Conservation (phyloP, 30 jellyfish, hydroid and myxozoan genomes). For the Catostylus mosaicus region DNA sequence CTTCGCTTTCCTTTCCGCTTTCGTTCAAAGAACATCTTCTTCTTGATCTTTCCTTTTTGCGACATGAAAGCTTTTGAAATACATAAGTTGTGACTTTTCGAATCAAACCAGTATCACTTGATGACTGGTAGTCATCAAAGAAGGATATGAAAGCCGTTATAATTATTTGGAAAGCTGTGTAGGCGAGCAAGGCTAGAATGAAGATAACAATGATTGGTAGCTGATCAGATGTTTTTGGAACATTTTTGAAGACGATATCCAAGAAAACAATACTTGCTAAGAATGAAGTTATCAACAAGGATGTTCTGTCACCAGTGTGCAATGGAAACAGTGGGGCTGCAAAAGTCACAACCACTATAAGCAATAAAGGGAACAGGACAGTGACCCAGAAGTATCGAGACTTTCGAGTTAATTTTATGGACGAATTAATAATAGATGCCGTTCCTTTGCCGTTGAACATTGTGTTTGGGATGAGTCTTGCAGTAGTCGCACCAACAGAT, state of each 20-base stretch:
- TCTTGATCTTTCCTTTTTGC: too few species aligned
- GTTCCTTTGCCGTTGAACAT: not conserved
- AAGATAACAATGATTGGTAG: conserved; percentile 14
- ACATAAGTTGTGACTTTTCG: too few species aligned
- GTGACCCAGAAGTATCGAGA: not conserved
- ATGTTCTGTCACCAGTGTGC: conserved; percentile 12
- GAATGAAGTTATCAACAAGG: conserved; percentile 30
- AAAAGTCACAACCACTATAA: not conserved
- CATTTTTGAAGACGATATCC: conserved; percentile 1
- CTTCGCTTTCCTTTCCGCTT: too few species aligned
- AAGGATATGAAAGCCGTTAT: not conserved
- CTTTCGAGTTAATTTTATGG: not conserved
- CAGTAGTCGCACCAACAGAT: not conserved
- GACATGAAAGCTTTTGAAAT: too few species aligned
- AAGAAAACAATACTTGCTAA: conserved; percentile 25
- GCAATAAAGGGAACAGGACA: not conserved
- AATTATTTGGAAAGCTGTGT: conserved; percentile 22
- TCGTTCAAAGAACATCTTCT: too few species aligned
- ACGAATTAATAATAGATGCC: not conserved
- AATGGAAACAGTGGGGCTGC: conserved; percentile 15
- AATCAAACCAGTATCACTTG: too few species aligned
- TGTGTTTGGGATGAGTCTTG: not conserved
- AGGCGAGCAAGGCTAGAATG: not conserved
- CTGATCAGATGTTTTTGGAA: conserved; percentile 33
- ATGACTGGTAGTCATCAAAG: too few species aligned